Evolutionary conservation across 2,797 vertebrate genomes (phyloP).

Genomic region (Lophius americanus): DNA sequence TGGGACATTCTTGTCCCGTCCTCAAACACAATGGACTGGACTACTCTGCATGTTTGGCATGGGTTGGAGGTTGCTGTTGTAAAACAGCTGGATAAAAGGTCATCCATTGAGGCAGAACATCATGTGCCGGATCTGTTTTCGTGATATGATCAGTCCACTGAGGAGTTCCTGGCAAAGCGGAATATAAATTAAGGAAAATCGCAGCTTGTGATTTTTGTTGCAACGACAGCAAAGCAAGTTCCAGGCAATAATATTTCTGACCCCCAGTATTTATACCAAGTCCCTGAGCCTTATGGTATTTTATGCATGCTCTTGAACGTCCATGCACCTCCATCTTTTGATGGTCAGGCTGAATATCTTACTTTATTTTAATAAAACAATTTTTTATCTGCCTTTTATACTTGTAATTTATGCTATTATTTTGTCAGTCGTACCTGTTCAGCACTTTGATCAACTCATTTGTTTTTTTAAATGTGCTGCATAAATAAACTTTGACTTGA

Average conservation of each 20-base stretch:
- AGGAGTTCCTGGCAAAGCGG: conserved; percentile 42
- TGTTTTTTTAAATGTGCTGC: too few species aligned
- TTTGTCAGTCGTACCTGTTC: too few species aligned
- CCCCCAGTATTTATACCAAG: conserved; percentile 26
- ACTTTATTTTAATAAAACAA: too few species aligned
- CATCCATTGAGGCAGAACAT: conserved; percentile 13
- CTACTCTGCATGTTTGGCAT: conserved; percentile 27
- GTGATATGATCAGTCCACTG: conserved; percentile 40
- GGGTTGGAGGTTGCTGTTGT: conserved; percentile 10
- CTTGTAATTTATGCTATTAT: too few species aligned
- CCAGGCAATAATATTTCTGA: conserved; percentile 26
- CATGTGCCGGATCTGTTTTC: conserved; percentile 14
- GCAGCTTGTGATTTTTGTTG: conserved; percentile 33
- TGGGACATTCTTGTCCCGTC: conserved; percentile 12
- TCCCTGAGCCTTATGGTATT: conserved; percentile 18
- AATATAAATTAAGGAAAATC: conserved; percentile 29
- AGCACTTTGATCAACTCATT: too few species aligned
- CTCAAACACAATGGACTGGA: conserved; percentile 6
- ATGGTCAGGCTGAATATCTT: conserved; percentile 8
- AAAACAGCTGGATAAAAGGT: conserved; percentile 37
- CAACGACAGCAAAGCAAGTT: conserved; percentile 23
- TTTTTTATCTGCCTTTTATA: too few species aligned
- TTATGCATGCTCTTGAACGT: conserved; percentile 19
- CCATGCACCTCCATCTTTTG: conserved; percentile 17
- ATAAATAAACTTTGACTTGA: too few species aligned